Base-by-base conservation (phyloP, 1,140 invertebrate species). In the Sycophaga agraensis region DNA sequence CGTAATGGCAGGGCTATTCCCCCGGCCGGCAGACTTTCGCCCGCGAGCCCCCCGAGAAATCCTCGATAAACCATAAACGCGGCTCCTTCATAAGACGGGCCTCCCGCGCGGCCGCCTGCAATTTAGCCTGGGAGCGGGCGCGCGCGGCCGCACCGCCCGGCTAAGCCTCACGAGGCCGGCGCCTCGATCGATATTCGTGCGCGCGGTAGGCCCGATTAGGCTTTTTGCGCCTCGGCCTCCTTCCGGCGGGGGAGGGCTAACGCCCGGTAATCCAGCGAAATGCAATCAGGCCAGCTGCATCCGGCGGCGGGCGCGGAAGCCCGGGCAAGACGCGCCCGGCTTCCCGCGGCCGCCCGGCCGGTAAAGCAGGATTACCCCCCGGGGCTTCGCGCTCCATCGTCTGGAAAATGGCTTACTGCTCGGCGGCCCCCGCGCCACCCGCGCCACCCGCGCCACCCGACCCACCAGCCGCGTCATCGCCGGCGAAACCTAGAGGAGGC, bases 391-490 rank as follows among this genome's bases (percentile, higher is more conserved):
- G 78, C 75, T 73, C 80, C 78, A 81, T 81, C 77, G 79, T 81
- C 78, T 80, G 79, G 79, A 81, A 81, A 81, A 81, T 81, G 75
- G 79, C 78, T 80, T 81, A 81, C 76, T 70, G 77, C 76, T 78
- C 76, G 76, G 73, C 78, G 74, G 78, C 73, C 73, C 75, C 31
- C 28, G 12, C 4, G 24, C 12, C 26, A 60, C 68, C 66, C 59
- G 39, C 66, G 51, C 55, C 56, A 51, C 22, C 37, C 8, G 34
- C 48, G 26, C n/a, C 31, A 12, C 24, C 43, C 0, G n/a, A 12
- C 21, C 40, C n/a, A 9, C 2, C 26, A 3, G 12, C 40, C 5
- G 19, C 39, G 12, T 40, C 37, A 14, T 59, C 48, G 24, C 24
- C 43, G 42, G 4, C 4, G 22, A 43, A 59, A 59, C 48, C 39